A percentile compares a stretch with the other conserved stretches of the same genome.
Evolutionary conservation across 2,797 vertebrate genomes (phyloP).

Genomic region (Pseudomugil gertrudae): DNA sequence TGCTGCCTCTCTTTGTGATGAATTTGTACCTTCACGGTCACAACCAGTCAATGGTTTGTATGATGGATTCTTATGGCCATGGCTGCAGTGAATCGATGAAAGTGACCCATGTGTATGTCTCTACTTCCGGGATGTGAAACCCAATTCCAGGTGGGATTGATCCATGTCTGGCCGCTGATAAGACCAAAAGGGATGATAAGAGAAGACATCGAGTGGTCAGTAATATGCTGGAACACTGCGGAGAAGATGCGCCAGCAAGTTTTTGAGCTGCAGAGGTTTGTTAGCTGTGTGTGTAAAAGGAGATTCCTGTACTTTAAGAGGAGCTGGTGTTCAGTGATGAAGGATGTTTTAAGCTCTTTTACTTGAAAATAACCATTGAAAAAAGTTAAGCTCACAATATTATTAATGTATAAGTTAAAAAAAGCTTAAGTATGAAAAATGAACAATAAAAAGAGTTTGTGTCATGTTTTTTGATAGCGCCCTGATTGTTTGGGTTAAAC

Average conservation of each 20-base stretch:
- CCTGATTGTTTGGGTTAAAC: not conserved
- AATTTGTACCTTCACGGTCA: slow-evolving; percentile 65
- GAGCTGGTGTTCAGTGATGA: slow-evolving; percentile 2
- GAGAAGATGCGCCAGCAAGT: slow-evolving; percentile 48
- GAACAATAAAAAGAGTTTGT: not conserved
- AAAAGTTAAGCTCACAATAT: not conserved
- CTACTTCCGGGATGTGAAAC: slow-evolving; percentile 79
- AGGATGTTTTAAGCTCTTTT: slow-evolving; percentile 2
- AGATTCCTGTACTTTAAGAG: slow-evolving; percentile 13
- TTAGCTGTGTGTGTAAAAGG: slow-evolving; percentile 24
- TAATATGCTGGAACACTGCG: slow-evolving; percentile 73
- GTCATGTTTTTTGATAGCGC: not conserved
- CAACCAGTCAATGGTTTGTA: slow-evolving; percentile 61
- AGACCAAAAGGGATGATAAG: slow-evolving; percentile 73
- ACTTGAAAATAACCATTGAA: not conserved
- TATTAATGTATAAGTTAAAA: not conserved
- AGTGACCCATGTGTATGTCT: slow-evolving; percentile 74
- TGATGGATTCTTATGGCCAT: slow-evolving; percentile 64
- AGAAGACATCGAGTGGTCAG: slow-evolving; percentile 68
- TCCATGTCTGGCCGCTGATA: slow-evolving; percentile 73
- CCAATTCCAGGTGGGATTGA: slow-evolving; percentile 79
- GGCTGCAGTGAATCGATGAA: slow-evolving; percentile 68
- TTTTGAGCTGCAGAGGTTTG: slow-evolving; percentile 54
- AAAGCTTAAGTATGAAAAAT: not conserved
- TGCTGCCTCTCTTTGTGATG: slow-evolving; percentile 47